A percentile compares a stretch with the other conserved stretches of the same genome.
phyloP scores from a whole-genome alignment of 1,140 invertebrate genomes.

The Drosophila pseudoobscura region DNA sequence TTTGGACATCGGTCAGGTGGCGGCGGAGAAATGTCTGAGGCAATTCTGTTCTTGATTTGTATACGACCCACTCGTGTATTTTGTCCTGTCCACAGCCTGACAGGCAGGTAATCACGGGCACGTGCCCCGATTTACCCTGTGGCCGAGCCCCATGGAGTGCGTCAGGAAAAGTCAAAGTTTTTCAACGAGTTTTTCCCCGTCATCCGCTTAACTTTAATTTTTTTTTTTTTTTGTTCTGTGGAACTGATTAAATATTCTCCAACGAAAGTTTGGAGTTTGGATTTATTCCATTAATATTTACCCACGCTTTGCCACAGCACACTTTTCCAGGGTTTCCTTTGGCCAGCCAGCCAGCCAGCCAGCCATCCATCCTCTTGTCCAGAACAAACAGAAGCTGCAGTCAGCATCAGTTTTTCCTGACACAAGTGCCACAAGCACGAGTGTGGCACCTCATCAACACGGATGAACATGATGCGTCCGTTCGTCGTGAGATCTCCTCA shows the following conservation, averaged over 20 bases:
- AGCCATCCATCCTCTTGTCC: not conserved
- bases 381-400: conserved; percentile 27
- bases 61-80: conserved; percentile 25
- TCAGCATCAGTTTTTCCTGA: conserved; percentile 16
- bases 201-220: no score
- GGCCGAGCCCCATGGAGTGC: no score
- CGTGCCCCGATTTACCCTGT: conserved; percentile 28
- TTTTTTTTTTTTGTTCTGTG: no score
- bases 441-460: conserved; percentile 37
- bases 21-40: conserved; percentile 9
- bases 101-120: conserved; percentile 34
- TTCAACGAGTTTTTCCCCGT: no score
- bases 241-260: not conserved
- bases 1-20: conserved; percentile 51
- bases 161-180: no score
- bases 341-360: not conserved
- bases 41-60: conserved; percentile 45
- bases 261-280: conserved; percentile 6
- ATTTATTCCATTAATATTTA: conserved; percentile 29
- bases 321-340: conserved; percentile 14
- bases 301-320: not conserved
- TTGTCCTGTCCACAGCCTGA: conserved; percentile 17
- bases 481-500: not conserved
- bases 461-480: conserved; percentile 28
- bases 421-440: conserved; percentile 8